Base-by-base conservation (phyloP, 2,113 vertebrate species). In the Gadus macrocephalus region DNA sequence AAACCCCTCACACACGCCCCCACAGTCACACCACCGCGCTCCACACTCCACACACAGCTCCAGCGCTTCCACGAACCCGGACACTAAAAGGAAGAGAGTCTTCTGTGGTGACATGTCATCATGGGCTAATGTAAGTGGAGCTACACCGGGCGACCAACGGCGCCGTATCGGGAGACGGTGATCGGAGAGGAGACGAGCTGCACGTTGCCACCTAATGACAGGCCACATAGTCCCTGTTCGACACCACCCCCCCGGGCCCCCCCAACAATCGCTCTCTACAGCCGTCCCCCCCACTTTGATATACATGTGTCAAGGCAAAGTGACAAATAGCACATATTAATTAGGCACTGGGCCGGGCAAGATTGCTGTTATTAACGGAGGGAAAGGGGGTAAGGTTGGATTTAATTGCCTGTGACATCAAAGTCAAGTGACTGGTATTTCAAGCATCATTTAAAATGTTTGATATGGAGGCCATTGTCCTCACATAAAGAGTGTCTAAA, bases 311-410 rank as follows among this genome's bases (percentile, higher is more conserved):
- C 96, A 97, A 94, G 93, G 93, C 94, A 94, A 93, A 92, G 94
- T 97, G 96, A 98, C 96, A 98, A 98, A 98, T 98, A 96, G 95
- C 95, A 97, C 95, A 94, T 97, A 98, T 98, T 98, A 98, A 98
- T 98, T 97, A 98, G 96, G 94, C 94, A 94, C 93, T 96, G 96
- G 94, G 94, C 94, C 92, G 93, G 93, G 95, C 93, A 91, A 95
- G 95, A 98, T 97, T 96, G 96, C 95, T 96, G 96, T 98, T 98
- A 98, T 97, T 98, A 98, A 96, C 95, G 88, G 93, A 92, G 93
- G 88, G 42, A 93, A 95, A 94, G 94, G 94, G 87, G 94, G 87
- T 88, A 96, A 94, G 95, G 95, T 94, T 96, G 95, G 95, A 97
- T 97, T 97, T 98, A 98, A 98, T 98, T 98, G 95, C 96, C 95